Evolutionary conservation across 2,888 invertebrate species (phyloP), one percentile per base, ranked within the genome.

Genomic region (Strigamia maritima): DNA sequence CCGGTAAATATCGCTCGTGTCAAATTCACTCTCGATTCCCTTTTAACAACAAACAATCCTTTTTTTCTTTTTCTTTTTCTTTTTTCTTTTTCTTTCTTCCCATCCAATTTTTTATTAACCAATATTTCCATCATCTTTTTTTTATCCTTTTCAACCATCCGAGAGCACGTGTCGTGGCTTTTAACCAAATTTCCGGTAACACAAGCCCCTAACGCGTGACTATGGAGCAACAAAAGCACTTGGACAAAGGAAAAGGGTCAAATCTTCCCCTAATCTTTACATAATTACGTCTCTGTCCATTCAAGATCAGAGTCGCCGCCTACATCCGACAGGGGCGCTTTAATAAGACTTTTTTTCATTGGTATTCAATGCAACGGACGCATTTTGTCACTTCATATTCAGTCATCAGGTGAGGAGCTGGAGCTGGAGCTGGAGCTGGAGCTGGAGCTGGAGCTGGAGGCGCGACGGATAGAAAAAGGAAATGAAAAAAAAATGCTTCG

Each of bases 321-420:
- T 16, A 4, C 12, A n/a, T 44, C 44, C 16, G 14, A 44, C 35
- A 10, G 35, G 35, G 12, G 44, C 44, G n/a, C 60, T 24, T 65
- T 65, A 65, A 65, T 65, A 65, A 65, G 1, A 2, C 60, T 24
- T 22, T 19, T 24, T 65, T 22, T 6, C 22, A 65, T 65, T 65
- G 19, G 60, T 65, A 65, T 65, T 65, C 60, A 22, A 24, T 22
- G 60, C 60, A 8, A 65, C 10, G 10, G n/a, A 1, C 60, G 14
- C n/a, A 65, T 19, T 65, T 65, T 65, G 60, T 65, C 60, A 65
- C 60, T 65, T 65, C 60, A 65, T 65, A 65, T 65, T 65, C 60
- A 24, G 24, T 24, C 60, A 12, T 65, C 60, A 24, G 60, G 60
- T 65, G 60, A 65, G 24, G 60, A 19, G 24, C 60, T 19, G n/a